Conservation (phyloP, 2,113 vertebrate genomes). For the Tachuris rubrigastra region DNA sequence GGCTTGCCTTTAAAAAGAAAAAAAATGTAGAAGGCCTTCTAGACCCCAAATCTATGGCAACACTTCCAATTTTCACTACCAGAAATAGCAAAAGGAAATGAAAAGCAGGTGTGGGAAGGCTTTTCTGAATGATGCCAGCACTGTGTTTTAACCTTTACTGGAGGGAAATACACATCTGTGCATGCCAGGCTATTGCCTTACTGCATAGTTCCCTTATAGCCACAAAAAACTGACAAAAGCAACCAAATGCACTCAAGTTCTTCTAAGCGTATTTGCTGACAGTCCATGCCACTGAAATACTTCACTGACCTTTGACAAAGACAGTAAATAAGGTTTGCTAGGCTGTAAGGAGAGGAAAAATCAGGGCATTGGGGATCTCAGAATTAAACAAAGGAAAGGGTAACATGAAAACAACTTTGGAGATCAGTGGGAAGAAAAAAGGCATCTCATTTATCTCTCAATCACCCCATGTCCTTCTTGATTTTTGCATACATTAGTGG, state of each 20-base stretch:
- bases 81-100: constrained; percentile 80
- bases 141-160: constrained; percentile 64
- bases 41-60: constrained; percentile 61
- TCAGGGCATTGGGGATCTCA: not conserved
- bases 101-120: constrained; percentile 77
- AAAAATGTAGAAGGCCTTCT: constrained; percentile 57
- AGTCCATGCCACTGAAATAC: constrained; percentile 14
- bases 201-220: not conserved
- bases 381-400: constrained; percentile 40
- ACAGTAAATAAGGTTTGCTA: constrained; percentile 2
- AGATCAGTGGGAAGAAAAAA: constrained; percentile 1
- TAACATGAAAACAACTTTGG: constrained; percentile 12
- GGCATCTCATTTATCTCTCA: not conserved
- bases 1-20: constrained; percentile 59
- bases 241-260: constrained; percentile 43
- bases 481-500: not conserved
- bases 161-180: constrained; percentile 39
- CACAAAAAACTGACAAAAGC: constrained; percentile 58
- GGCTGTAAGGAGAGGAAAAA: not conserved
- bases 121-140: constrained; percentile 71
- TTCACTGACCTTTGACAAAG: constrained; percentile 42
- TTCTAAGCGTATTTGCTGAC: constrained; percentile 30
- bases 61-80: constrained; percentile 74
- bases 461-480: not conserved
- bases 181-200: constrained; percentile 42